A percentile compares a stretch with the other conserved stretches of the same genome.
phyloP scores from a whole-genome alignment of 2,113 vertebrate genomes.

The Origma solitaria region DNA sequence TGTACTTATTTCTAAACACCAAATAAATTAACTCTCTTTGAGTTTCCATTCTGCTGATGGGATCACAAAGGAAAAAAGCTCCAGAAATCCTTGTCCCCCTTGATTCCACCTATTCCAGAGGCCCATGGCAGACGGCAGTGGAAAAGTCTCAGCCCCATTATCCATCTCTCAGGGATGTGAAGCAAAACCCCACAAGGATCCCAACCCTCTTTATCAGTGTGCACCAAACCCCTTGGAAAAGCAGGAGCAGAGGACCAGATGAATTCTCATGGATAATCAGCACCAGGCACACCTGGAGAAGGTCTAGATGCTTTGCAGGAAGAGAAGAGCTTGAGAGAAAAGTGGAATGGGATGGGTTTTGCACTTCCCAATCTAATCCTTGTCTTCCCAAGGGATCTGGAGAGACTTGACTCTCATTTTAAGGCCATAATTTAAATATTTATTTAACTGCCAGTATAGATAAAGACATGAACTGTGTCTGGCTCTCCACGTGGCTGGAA shows the following conservation, averaged over 20 bases:
- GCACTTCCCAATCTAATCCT: background rate
- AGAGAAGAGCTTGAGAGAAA: background rate
- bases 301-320: background rate
- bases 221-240: background rate
- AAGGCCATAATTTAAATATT: background rate
- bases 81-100: background rate
- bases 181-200: background rate
- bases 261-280: background rate
- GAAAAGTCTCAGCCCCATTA: background rate
- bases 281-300: background rate
- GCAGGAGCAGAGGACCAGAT: no score
- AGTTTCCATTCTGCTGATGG: background rate
- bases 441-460: background rate
- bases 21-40: accelerated
- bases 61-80: background rate
- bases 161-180: background rate
- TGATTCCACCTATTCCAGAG: background rate
- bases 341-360: background rate
- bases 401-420: background rate
- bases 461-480: background rate
- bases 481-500: background rate
- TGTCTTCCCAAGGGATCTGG: background rate
- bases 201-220: background rate
- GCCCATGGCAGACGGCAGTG: background rate
- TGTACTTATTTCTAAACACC: no score